These are phyloP conservation scores for Himalopsyche phryganea DNA, from an alignment of 1,140 invertebrate genomes.

Conservation along the genomic window DNA sequence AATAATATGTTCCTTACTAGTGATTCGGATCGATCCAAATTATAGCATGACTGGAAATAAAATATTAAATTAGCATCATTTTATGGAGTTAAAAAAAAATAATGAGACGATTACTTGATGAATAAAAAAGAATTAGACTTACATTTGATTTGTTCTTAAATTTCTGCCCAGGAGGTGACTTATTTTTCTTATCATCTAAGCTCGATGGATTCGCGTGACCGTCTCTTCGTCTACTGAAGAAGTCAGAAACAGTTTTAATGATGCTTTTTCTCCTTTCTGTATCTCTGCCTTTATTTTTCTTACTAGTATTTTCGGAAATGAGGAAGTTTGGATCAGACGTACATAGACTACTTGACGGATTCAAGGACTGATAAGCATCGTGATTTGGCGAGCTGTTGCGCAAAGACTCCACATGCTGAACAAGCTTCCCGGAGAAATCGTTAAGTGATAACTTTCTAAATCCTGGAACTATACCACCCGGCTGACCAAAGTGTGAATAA, in stretches of 20 bases:
- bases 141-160: slow-evolving; percentile 26
- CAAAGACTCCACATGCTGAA: slow-evolving; percentile 31
- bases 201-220: slow-evolving; percentile 5
- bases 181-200: slow-evolving; percentile 21
- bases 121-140: not conserved
- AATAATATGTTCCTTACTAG: slow-evolving; percentile 23
- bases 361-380: slow-evolving; percentile 36
- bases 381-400: slow-evolving; percentile 30
- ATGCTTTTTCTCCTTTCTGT: slow-evolving; percentile 74
- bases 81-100: not conserved
- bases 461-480: slow-evolving; percentile 38
- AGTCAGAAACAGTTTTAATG: slow-evolving; percentile 79
- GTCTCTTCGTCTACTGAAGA: slow-evolving; percentile 56
- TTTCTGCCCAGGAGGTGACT: slow-evolving; percentile 11
- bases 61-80: slow-evolving; percentile 8
- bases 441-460: slow-evolving; percentile 36
- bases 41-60: slow-evolving; percentile 32
- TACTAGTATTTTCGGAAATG: slow-evolving; percentile 40
- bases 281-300: slow-evolving; percentile 57
- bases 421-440: slow-evolving; percentile 32
- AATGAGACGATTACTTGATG: not conserved
- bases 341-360: slow-evolving; percentile 40
- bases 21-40: slow-evolving; percentile 27
- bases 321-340: slow-evolving; percentile 61
- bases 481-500: slow-evolving; percentile 27